Evolutionary conservation across 2,113 vertebrate species (phyloP), one percentile per base, ranked within the genome.

Genomic region (Hipposideros armiger): DNA sequence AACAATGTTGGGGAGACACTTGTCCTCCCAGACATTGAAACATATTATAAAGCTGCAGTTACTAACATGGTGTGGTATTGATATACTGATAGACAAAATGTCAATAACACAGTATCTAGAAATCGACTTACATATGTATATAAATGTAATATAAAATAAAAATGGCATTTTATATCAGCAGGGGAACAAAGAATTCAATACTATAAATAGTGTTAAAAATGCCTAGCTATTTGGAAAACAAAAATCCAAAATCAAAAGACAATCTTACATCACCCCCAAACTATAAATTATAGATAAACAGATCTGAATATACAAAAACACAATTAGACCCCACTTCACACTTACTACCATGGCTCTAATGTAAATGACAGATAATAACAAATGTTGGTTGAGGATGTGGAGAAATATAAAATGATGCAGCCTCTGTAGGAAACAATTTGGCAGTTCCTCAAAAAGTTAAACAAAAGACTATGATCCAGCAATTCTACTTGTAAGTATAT

Each of bases 81-180:
- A n/a, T n/a, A 40, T 47, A 60, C 9, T 0, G 5, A 19, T 24
- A 6, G 32, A 10, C 22, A 62, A 87, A 94, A 72, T 76, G 7
- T 73, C 50, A 54, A 22, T 77, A 85, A 70, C 40, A 5, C 14
- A 36, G 17, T 80, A 67, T 60, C 26, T 80, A 56, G 20, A 89
- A 85, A 54, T 4, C 72, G 62, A 89, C 19, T 16, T 89, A 60
- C n/a, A 10, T 56, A 92, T 24, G 20, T 62, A 76, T 36, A 22
- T 45, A 47, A 7, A 50, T 42, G 40, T 64, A 92, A 69, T 66
- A 77, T 52, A 60, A 90, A 76, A 73, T 72, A 90, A 95, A 85
- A 95, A 77, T 80, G 24, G 30, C 7, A 58, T 32, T 92, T 82
- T 52, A 54, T 30, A 52, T 26, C 28, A 72, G 26, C 36, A 88